Base-by-base conservation (phyloP, 2,888 invertebrate species). In the Andrena camellia region DNA sequence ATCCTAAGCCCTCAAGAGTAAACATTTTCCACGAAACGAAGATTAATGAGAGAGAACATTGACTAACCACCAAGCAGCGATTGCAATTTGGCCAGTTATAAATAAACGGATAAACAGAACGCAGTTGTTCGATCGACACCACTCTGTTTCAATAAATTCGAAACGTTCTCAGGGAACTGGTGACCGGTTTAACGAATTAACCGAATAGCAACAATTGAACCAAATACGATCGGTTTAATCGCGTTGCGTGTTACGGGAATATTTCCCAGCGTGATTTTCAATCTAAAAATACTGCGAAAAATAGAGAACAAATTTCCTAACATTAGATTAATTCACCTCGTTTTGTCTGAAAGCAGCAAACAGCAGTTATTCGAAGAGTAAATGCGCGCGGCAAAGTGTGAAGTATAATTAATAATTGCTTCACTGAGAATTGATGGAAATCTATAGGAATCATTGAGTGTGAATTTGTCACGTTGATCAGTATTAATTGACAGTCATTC, bases 221-320 rank as follows among this genome's bases (percentile, higher is more conserved):
- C 5, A 17, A 7, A 10, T 50, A 6, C 59, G 50, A 60, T 35
- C 50, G 33, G 35, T 29, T 69, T 17, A 35, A 75, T 69, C 33
- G 8, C 33, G 1, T 50, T 59, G 1, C 2, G 8, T 7, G 10
- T 26, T 17, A 26, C 1, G 6, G 7, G n/a, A n/a, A 26, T n/a
- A 60, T 74, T 50, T 50, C 8, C 23, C 42, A 10, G 5, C 0
- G 13, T 13, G 10, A 74, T 72, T 26, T 6, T 63, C 63, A 33
- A 52, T 26, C 29, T 60, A 7, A 60, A 60, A 60, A 26, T 33
- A 2, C 59, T 29, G 26, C 13, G 2, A 7, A 29, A 60, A 31
- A 60, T 20, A 7, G 54, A 7, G 42, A 29, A 57, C 33, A 17
- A 48, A 70, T 42, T 48, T 2, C 42, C 3, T 20, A 20, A 20